Percentiles rank a stretch among this genome's conserved stretches.
phyloP scores from a whole-genome alignment of 1,140 invertebrate genomes.

The Macrosteles quadrilineatus region DNA sequence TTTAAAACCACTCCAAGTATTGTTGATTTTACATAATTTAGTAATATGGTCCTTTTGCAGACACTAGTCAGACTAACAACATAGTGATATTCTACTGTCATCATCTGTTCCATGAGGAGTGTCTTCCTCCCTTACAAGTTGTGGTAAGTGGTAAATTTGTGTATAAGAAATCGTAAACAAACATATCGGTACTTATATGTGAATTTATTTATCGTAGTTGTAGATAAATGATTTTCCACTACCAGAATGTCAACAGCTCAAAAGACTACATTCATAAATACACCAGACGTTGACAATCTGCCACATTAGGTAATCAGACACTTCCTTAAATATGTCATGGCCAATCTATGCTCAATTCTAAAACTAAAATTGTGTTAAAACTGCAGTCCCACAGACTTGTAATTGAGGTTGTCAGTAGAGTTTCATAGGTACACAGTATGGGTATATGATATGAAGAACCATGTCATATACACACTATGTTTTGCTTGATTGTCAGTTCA shows the following conservation, averaged over 20 bases:
- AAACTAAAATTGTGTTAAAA: too few relatives aligned
- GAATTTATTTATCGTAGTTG: not conserved
- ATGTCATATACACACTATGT: too few relatives aligned
- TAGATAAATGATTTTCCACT: not conserved
- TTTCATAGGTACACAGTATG: not conserved
- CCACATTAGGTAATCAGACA: not conserved
- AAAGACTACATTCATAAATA: not conserved
- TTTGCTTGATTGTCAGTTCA: too few relatives aligned
- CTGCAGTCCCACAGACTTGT: too few relatives aligned
- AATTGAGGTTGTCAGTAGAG: not conserved
- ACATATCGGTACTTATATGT: not conserved
- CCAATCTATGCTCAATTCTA: too few relatives aligned
- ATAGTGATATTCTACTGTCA: slow-evolving; percentile 85
- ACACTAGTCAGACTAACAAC: slow-evolving; percentile 60
- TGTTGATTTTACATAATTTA: too few relatives aligned
- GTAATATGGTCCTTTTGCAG: slow-evolving; percentile 48
- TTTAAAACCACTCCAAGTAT: too few relatives aligned
- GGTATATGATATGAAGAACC: too few relatives aligned
- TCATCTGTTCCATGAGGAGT: slow-evolving; percentile 87
- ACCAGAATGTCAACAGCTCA: not conserved
- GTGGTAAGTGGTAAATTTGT: slow-evolving; percentile 16
- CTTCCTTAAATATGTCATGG: too few relatives aligned
- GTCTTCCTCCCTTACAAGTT: slow-evolving; percentile 57
- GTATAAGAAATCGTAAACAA: not conserved
- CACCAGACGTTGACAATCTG: not conserved